Evolutionary conservation across 2,797 vertebrate species (phyloP).

Genomic region (Sebastes elongatus): DNA sequence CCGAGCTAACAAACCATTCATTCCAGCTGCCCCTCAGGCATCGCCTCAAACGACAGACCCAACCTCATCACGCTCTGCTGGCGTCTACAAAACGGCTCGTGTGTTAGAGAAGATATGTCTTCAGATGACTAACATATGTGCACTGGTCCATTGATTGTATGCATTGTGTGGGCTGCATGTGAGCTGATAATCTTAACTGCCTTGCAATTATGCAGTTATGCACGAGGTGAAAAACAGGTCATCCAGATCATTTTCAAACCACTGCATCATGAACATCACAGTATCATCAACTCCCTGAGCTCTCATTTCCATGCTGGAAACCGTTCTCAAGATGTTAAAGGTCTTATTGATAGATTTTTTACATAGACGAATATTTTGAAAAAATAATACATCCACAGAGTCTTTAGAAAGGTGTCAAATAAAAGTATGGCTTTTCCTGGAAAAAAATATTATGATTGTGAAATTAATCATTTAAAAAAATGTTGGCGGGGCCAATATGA

Average conservation of each 20-base stretch:
- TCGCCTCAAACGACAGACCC: constrained; percentile 8
- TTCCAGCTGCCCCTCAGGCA: constrained; percentile 17
- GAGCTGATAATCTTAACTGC: constrained; percentile 57
- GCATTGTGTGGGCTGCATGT: constrained; percentile 30
- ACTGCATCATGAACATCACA: neutral
- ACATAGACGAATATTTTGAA: too few relatives aligned
- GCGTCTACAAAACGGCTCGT: constrained; percentile 23
- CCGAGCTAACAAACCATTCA: constrained; percentile 22
- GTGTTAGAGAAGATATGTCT: constrained; percentile 47
- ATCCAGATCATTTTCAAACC: constrained; percentile 19
- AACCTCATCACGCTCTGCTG: constrained; percentile 19
- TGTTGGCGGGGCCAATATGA: too few relatives aligned
- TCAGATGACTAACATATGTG: constrained; percentile 34
- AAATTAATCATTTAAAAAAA: too few relatives aligned
- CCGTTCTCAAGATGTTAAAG: neutral
- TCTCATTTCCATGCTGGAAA: neutral
- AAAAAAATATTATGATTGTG: too few relatives aligned
- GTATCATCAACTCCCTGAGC: constrained; percentile 7
- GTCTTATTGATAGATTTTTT: too few relatives aligned
- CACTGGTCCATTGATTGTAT: constrained; percentile 26
- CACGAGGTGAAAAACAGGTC: constrained; percentile 54
- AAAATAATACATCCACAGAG: too few relatives aligned
- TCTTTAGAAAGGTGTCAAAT: too few relatives aligned
- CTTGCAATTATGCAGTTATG: constrained; percentile 20
- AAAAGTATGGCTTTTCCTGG: too few relatives aligned